These are phyloP conservation scores for Acrobasis consociella DNA, from an alignment of 2,888 invertebrate genomes.

Conservation along the genomic window DNA sequence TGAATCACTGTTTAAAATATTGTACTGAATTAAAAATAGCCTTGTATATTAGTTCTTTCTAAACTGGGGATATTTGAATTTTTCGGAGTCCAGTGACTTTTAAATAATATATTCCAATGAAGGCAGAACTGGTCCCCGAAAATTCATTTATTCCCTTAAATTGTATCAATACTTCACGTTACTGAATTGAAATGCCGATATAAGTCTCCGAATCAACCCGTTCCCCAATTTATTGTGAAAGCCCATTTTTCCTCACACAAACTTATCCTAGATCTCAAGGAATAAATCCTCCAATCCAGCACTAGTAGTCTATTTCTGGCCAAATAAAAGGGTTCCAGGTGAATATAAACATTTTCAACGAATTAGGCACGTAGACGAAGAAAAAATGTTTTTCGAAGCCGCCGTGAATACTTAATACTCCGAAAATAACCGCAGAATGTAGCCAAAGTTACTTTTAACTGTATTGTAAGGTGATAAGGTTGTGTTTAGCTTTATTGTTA, in stretches of 20 bases:
- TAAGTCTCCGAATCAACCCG: no score
- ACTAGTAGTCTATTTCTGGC: conserved; percentile 17
- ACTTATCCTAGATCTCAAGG: background rate
- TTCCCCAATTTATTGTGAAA: background rate
- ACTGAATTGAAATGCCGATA: no score
- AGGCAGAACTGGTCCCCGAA: no score
- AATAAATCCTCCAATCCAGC: background rate
- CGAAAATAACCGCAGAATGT: conserved; percentile 22
- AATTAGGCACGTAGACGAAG: conserved; percentile 38
- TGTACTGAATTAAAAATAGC: no score
- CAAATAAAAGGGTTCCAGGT: conserved; percentile 22
- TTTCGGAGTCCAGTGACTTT: no score
- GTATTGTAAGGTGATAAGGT: background rate
- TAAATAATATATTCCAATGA: no score
- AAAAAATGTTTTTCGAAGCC: conserved; percentile 43
- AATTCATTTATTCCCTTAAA: no score
- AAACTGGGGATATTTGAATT: no score
- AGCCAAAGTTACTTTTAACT: background rate
- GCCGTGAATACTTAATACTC: conserved; percentile 45
- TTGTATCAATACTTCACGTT: no score
- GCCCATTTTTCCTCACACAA: background rate
- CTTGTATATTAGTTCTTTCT: no score
- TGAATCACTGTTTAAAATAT: no score
- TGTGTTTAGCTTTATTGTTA: background rate
- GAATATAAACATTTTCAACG: conserved; percentile 38